These are phyloP conservation scores for Schizothorax lantsangensis DNA, from an alignment of 2,797 vertebrate species.

Conservation along the genomic window DNA sequence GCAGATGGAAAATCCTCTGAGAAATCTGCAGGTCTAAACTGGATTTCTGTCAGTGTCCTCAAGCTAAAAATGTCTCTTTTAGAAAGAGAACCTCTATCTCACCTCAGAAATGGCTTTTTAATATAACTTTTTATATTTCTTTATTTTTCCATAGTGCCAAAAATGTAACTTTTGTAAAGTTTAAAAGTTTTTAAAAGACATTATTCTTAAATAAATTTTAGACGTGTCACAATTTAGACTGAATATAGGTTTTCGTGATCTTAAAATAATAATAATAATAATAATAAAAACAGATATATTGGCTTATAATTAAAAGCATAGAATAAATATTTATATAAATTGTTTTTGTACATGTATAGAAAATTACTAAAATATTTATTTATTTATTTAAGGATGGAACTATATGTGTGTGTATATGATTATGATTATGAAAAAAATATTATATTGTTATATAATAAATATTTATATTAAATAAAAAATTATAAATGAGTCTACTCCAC, in stretches of 20 bases:
- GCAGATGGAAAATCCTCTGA: constrained; percentile 40
- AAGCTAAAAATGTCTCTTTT: constrained; percentile 19
- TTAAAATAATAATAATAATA: background rate
- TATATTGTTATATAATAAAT: too few species aligned
- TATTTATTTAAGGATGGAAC: too few species aligned
- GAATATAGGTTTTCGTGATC: background rate
- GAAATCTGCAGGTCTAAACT: constrained; percentile 53
- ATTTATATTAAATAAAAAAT: too few species aligned
- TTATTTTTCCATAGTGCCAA: background rate
- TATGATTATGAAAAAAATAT: too few species aligned
- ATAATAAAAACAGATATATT: background rate
- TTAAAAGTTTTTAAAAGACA: background rate
- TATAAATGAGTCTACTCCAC: too few species aligned
- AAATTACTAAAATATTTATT: too few species aligned
- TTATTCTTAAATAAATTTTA: background rate
- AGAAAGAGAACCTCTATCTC: constrained; percentile 9
- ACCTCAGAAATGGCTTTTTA: background rate
- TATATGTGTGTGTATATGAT: too few species aligned
- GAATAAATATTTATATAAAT: too few species aligned
- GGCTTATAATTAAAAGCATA: background rate
- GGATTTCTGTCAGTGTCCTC: constrained; percentile 44
- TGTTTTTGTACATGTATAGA: too few species aligned
- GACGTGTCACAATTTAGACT: background rate
- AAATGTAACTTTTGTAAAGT: background rate
- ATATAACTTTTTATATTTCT: background rate